phyloP scores from a whole-genome alignment of 2,888 invertebrate genomes.

The Meteorus cinctellus region DNA sequence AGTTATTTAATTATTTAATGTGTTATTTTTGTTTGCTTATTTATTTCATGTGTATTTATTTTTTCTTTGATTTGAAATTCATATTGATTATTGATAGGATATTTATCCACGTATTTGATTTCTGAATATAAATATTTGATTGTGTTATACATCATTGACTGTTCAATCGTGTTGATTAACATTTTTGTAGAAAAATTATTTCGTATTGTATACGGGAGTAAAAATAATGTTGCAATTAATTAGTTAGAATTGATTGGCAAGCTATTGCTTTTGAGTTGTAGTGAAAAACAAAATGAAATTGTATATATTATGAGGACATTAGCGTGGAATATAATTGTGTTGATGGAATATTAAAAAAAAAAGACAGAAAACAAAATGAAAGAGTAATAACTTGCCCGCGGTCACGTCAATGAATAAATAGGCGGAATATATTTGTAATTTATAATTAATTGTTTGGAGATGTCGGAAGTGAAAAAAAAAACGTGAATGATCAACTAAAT shows the following conservation, averaged over 20 bases:
- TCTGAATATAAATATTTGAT: background rate
- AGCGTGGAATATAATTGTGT: no score
- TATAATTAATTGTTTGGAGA: background rate
- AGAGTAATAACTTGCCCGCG: background rate
- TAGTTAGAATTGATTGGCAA: background rate
- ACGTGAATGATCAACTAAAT: conserved; percentile 55
- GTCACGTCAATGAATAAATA: background rate
- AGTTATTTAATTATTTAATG: background rate
- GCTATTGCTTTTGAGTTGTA: background rate
- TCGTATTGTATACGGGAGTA: background rate
- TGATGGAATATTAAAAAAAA: background rate
- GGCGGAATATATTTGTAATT: background rate
- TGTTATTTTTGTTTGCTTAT: conserved; percentile 46
- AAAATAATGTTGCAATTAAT: background rate
- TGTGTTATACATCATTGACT: background rate
- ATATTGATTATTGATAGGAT: background rate
- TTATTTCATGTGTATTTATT: conserved; percentile 15
- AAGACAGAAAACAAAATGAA: background rate
- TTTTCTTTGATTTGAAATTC: conserved; percentile 35
- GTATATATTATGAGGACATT: background rate
- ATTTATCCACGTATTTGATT: background rate
- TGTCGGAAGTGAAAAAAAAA: conserved; percentile 39
- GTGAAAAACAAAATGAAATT: background rate
- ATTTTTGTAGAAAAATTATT: background rate
- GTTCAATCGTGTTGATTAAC: background rate